A percentile compares a stretch with the other conserved stretches of the same genome.
phyloP scores from a whole-genome alignment of 2,888 invertebrate species.

The Julus scandinavius region DNA sequence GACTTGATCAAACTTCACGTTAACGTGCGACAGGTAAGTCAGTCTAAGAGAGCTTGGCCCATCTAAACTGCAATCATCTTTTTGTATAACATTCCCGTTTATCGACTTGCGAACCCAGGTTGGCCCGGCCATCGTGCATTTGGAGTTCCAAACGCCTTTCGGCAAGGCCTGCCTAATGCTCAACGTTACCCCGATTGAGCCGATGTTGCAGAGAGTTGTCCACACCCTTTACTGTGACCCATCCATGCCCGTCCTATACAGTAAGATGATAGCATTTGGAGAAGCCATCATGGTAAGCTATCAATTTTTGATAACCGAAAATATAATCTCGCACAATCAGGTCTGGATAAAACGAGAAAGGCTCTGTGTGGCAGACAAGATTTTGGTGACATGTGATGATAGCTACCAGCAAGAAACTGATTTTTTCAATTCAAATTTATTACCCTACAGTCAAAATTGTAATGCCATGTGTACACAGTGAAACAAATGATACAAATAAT shows the following conservation, averaged over 20 bases:
- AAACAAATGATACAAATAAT: too few species aligned
- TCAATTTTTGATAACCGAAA: too few species aligned
- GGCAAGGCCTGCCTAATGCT: conserved; percentile 47
- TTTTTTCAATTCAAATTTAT: too few species aligned
- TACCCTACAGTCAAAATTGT: too few species aligned
- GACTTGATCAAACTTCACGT: conserved; percentile 73
- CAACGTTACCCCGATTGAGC: conserved; percentile 48
- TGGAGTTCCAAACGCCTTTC: conserved; percentile 72
- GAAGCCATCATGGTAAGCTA: conserved; percentile 52
- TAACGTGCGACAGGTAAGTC: conserved; percentile 73
- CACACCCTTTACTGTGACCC: conserved; percentile 47
- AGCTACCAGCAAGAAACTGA: too few species aligned
- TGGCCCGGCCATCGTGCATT: conserved; percentile 82
- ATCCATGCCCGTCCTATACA: neutral
- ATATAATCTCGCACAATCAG: too few species aligned
- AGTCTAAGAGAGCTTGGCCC: too few species aligned
- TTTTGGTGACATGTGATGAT: too few species aligned
- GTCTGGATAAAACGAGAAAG: too few species aligned
- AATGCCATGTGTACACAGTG: too few species aligned
- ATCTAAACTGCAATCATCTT: too few species aligned
- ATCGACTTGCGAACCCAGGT: conserved; percentile 66
- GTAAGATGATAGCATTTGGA: conserved; percentile 37
- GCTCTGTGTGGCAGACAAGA: too few species aligned
- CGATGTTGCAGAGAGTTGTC: conserved; percentile 43
- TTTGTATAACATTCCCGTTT: neutral